Evolutionary conservation across 2,888 invertebrate genomes (phyloP).

Genomic region (Heliconius hortense): DNA sequence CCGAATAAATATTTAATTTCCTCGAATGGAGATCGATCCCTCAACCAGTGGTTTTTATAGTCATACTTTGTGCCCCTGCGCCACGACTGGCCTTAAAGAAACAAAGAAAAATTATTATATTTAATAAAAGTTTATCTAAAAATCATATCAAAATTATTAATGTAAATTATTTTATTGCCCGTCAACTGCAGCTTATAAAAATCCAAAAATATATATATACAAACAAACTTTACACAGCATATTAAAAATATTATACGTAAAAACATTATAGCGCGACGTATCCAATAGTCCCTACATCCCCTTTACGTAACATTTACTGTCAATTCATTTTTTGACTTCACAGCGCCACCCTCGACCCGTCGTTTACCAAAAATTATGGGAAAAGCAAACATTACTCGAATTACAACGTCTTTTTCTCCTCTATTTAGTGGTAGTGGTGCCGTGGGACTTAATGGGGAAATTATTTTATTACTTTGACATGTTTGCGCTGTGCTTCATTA

Average conservation of each 20-base stretch:
- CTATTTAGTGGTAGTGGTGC: constrained; percentile 51
- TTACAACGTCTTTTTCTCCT: constrained; percentile 65
- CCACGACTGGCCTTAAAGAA: too few relatives aligned
- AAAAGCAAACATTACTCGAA: constrained; percentile 75
- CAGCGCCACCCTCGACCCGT: constrained; percentile 52
- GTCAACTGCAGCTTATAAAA: background rate
- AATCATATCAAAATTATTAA: too few relatives aligned
- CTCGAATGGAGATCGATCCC: too few relatives aligned
- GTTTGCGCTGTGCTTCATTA: constrained; percentile 45
- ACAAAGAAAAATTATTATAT: too few relatives aligned
- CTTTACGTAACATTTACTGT: background rate
- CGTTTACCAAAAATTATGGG: constrained; percentile 75
- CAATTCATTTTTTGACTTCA: constrained; percentile 31
- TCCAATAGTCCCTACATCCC: background rate
- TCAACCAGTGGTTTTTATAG: too few relatives aligned
- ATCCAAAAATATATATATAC: background rate
- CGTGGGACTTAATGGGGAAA: constrained; percentile 54
- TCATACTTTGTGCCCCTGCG: too few relatives aligned
- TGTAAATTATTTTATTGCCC: too few relatives aligned
- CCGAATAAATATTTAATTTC: too few relatives aligned
- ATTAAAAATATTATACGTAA: background rate
- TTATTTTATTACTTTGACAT: constrained; percentile 47
- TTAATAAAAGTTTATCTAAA: too few relatives aligned
- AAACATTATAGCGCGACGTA: background rate
- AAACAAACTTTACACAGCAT: background rate